Percentiles rank a stretch among this genome's conserved stretches.
Evolutionary conservation across 1,140 invertebrate species (phyloP).

Genomic region (Saccostrea cuccullata): DNA sequence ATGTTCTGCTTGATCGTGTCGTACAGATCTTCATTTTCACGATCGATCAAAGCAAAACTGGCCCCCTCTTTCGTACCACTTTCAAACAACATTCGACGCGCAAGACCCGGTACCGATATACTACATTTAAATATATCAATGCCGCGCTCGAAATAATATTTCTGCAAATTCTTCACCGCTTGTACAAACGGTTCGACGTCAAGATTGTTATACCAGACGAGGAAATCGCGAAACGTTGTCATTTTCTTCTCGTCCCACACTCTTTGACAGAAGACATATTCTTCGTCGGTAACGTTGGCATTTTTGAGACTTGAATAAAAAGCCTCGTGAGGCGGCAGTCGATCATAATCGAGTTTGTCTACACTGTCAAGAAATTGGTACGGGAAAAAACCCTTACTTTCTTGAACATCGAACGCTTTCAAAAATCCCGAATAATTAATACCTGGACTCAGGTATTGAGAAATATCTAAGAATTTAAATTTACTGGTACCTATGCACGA

Average conservation of each 20-base stretch:
- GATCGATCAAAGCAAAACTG: constrained; percentile 50
- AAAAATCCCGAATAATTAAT: too few species aligned
- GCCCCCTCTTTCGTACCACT: constrained; percentile 10
- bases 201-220: constrained; percentile 60
- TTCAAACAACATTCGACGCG: constrained; percentile 57
- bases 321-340: constrained; percentile 37
- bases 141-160: constrained; percentile 48
- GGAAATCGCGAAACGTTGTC: constrained; percentile 55
- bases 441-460: too few species aligned
- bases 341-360: too few species aligned
- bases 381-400: constrained; percentile 60
- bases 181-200: constrained; percentile 58
- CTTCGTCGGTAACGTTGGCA: constrained; percentile 46
- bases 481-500: too few species aligned
- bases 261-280: constrained; percentile 52
- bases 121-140: constrained; percentile 61
- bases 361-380: too few species aligned
- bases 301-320: constrained; percentile 55
- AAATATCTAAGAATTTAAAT: too few species aligned
- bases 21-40: constrained; percentile 58
- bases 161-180: constrained; percentile 57
- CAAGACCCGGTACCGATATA: constrained; percentile 56
- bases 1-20: constrained; percentile 47
- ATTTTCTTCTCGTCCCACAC: constrained; percentile 57
- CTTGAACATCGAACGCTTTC: constrained; percentile 51